A percentile compares a stretch with the other conserved stretches of the same genome.
Evolutionary conservation across 2,113 vertebrate genomes (phyloP).

Genomic region (Rousettus leschenaultii): DNA sequence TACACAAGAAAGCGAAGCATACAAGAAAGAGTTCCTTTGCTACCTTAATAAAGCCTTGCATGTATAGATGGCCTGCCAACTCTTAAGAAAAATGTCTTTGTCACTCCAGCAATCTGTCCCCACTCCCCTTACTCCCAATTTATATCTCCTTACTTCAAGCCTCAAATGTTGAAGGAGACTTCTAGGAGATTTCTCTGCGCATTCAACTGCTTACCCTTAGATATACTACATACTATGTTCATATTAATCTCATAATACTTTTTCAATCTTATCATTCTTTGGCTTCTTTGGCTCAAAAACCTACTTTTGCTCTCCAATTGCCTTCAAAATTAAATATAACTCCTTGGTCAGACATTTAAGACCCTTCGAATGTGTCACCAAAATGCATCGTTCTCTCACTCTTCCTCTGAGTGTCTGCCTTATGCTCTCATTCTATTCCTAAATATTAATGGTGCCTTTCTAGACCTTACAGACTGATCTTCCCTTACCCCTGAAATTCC

Average conservation of each 20-base stretch:
- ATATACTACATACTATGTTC: neutral
- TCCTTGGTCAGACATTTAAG: neutral
- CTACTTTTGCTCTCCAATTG: neutral
- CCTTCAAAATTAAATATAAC: conserved; percentile 31
- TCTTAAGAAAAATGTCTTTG: conserved; percentile 19
- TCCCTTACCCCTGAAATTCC: neutral
- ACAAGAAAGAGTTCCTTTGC: conserved; percentile 1
- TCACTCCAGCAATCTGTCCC: conserved; percentile 15
- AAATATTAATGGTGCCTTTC: neutral
- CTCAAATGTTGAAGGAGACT: neutral
- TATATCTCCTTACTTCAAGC: neutral
- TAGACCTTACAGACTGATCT: neutral
- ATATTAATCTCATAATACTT: neutral
- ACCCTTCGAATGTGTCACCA: conserved; percentile 24
- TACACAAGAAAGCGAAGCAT: neutral
- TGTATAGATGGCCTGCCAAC: neutral
- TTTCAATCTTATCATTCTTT: conserved; percentile 29
- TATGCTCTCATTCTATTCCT: neutral
- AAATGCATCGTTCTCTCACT: neutral
- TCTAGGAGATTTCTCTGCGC: neutral
- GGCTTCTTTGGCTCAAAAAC: conserved; percentile 39
- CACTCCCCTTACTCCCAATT: neutral
- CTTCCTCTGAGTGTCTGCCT: neutral
- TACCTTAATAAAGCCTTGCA: conserved; percentile 39
- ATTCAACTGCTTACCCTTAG: neutral